A percentile compares a stretch with the other conserved stretches of the same genome.
Evolutionary conservation across 1,140 invertebrate species (phyloP).

Genomic region (Ectropis grisescens): DNA sequence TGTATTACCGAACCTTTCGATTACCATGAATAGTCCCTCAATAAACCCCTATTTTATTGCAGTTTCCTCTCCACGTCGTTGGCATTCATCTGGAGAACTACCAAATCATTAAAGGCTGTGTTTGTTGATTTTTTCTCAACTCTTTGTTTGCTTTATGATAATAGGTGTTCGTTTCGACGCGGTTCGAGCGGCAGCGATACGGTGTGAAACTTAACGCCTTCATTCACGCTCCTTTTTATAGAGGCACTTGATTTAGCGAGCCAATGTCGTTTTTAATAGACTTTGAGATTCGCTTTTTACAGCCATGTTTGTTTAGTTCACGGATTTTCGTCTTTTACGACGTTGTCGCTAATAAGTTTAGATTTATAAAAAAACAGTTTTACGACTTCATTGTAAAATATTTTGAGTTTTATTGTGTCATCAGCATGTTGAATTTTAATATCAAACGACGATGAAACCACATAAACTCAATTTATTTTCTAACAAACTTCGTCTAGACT

Average conservation of each 20-base stretch:
- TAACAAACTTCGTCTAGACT: too few species aligned
- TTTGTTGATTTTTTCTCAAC: conserved; percentile 59
- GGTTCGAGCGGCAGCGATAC: conserved; percentile 33
- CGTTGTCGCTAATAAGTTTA: conserved; percentile 18
- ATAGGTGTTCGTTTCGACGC: conserved; percentile 57
- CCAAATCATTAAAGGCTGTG: conserved; percentile 57
- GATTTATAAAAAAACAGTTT: too few species aligned
- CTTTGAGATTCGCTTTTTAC: conserved; percentile 29
- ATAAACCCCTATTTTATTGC: conserved; percentile 56
- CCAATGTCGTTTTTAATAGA: conserved; percentile 45
- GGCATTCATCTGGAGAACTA: conserved; percentile 53
- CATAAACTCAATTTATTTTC: too few species aligned
- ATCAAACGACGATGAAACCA: too few species aligned
- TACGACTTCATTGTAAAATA: too few species aligned
- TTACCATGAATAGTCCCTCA: conserved; percentile 25
- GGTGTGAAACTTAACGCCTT: conserved; percentile 66
- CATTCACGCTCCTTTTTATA: conserved; percentile 54
- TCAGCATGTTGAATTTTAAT: too few species aligned
- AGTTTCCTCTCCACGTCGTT: conserved; percentile 48
- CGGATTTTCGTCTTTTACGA: conserved; percentile 18
- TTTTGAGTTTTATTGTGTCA: too few species aligned
- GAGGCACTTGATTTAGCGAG: conserved; percentile 53
- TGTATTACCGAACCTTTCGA: conserved; percentile 13
- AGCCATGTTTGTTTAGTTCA: conserved; percentile 15
- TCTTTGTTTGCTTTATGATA: conserved; percentile 66